Base-by-base conservation (phyloP, 1,140 invertebrate genomes). In the Papilio machaon region DNA sequence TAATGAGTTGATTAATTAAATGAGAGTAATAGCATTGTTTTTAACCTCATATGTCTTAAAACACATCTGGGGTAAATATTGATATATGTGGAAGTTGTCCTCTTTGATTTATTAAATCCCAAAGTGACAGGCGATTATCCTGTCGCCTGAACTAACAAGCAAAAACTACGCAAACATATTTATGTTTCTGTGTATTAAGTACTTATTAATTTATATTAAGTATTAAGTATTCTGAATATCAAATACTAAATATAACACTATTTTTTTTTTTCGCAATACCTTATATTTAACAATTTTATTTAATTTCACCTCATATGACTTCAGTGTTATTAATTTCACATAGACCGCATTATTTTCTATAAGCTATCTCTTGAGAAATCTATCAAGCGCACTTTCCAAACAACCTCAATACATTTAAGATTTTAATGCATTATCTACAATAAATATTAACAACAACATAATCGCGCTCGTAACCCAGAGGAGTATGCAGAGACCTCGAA, bases 361-460 rank as follows among this genome's bases (percentile, higher is more conserved):
- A 67, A 23, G 30, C 54, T 79, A 79, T 78, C 75, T 60, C 77
- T 23, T 47, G 77, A 60, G 77, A 79, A 79, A 79, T 38, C 76
- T 49, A 76, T 76, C 46, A 76, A 76, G 23, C 10, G 7, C 54
- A 19, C 77, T 79, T 79, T 79, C 77, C 46, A 60, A 60, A n/a
- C 75, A 67, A 78, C 35, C 75, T 60, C 75, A 60, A 58, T 78
- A 54, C 30, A 70, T 10, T 70, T 35, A 70, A 35, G 30, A 30
- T 78, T 60, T 43, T 52, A 60, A 58, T 60, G 60, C 30, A 70
- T 35, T 35, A 23, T 35, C 8, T 9, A 8, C 19, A 2, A 15
- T 23, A 8, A 38, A 35, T 5, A 9, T 35, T 35, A 70, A 35
- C 17, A 58, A 75, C 38, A 47, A 75, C 10, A 49, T 47, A 3